Conservation (phyloP, 2,113 vertebrate species). For the Callocephalon fimbriatum region DNA sequence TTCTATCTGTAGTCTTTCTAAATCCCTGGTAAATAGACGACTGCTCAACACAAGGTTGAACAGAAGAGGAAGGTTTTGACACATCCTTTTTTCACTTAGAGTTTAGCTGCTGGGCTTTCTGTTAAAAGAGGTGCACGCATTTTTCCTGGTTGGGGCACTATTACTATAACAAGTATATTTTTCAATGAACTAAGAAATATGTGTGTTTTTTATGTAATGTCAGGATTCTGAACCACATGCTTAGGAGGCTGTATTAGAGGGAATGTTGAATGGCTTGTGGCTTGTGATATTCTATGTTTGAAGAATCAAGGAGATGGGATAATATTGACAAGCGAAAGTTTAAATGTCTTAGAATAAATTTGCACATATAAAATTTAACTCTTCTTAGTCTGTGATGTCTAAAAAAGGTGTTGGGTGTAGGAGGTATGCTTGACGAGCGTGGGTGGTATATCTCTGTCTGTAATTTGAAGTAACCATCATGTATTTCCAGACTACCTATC, state of each 20-base stretch:
- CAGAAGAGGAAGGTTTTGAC: not conserved
- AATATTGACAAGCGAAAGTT: not conserved
- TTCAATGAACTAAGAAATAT: not conserved
- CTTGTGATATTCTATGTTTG: not conserved
- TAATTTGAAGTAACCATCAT: not conserved
- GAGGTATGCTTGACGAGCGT: not conserved
- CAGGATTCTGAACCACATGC: not conserved
- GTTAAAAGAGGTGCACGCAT: not conserved
- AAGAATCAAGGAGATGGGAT: not conserved
- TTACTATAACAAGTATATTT: not conserved
- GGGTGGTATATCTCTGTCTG: not conserved
- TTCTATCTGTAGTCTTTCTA: conserved; percentile 11
- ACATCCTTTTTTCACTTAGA: not conserved
- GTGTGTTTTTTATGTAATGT: rapidly evolving
- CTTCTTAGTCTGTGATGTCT: not conserved
- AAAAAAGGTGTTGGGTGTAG: not conserved
- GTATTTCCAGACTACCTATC: not conserved
- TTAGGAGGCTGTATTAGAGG: not conserved
- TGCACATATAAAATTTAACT: not conserved
- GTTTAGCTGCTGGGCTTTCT: not conserved
- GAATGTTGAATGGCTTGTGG: not conserved
- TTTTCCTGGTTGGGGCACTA: not conserved
- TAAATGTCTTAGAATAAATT: not conserved
- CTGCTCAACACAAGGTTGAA: conserved; percentile 3
- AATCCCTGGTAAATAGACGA: not conserved